Percentiles rank a stretch among this genome's conserved stretches.
Evolutionary conservation across 2,888 invertebrate genomes (phyloP).

Genomic region (Fragum fragum): DNA sequence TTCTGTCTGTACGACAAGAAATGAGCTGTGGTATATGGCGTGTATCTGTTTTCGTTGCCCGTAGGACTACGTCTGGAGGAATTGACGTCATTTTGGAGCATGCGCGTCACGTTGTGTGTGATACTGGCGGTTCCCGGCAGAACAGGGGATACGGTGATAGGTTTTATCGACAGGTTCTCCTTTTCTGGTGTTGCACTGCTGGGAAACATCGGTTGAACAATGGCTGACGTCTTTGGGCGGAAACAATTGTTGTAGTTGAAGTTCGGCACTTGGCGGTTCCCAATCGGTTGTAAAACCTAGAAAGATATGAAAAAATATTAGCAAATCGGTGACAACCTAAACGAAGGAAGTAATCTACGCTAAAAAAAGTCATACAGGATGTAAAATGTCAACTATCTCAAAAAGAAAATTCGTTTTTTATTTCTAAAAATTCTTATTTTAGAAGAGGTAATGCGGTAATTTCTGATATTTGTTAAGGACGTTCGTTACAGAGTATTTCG

Average conservation of each 20-base stretch:
- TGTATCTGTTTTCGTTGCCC: slow-evolving; percentile 6
- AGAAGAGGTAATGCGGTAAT: no score
- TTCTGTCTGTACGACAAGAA: slow-evolving; percentile 26
- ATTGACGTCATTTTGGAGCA: slow-evolving; percentile 40
- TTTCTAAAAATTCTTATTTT: no score
- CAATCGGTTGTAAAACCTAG: slow-evolving; percentile 47
- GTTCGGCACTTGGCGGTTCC: slow-evolving; percentile 35
- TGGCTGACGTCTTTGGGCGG: slow-evolving; percentile 43
- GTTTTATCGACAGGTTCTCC: slow-evolving; percentile 53
- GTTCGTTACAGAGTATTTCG: no score
- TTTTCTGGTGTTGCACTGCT: slow-evolving; percentile 52
- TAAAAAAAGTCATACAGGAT: no score
- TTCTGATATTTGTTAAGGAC: no score
- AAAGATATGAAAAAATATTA: slow-evolving; percentile 20
- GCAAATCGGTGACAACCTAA: no score
- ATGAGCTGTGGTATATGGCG: slow-evolving; percentile 47
- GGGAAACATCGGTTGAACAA: slow-evolving; percentile 54
- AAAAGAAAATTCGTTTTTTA: no score
- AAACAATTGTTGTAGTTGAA: neutral
- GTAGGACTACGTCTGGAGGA: slow-evolving; percentile 7
- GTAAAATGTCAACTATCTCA: no score
- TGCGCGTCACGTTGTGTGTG: slow-evolving; percentile 59
- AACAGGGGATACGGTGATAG: slow-evolving; percentile 47
- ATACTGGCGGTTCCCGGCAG: slow-evolving; percentile 59
- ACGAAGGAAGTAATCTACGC: no score